These are phyloP conservation scores for Gambelia wislizenii DNA, from an alignment of 2,797 vertebrate genomes.

Conservation along the genomic window DNA sequence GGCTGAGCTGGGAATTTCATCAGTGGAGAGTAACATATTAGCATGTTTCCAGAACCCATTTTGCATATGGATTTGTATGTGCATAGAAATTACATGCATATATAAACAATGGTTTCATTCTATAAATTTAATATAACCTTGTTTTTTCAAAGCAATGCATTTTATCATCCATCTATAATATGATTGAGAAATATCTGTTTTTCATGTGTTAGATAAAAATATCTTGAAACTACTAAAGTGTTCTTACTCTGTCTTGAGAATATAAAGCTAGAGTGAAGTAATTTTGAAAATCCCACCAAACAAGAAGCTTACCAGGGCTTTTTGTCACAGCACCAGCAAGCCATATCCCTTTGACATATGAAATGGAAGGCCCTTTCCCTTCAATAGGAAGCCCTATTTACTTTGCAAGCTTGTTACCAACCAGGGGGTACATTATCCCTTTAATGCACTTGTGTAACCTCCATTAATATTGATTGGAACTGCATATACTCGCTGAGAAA, in stretches of 20 bases:
- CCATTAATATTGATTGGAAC: slow-evolving; percentile 67
- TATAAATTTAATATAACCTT: slow-evolving; percentile 31
- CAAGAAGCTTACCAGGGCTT: slow-evolving; percentile 12
- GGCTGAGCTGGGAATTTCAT: not conserved
- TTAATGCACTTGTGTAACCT: slow-evolving; percentile 70
- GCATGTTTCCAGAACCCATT: not conserved
- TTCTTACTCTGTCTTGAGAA: not conserved
- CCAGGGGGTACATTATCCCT: slow-evolving; percentile 60
- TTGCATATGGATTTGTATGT: not conserved
- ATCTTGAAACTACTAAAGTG: slow-evolving; percentile 29
- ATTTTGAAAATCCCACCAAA: slow-evolving; percentile 25
- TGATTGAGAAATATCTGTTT: not conserved
- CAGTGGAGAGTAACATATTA: not conserved
- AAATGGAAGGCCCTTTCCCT: slow-evolving; percentile 52
- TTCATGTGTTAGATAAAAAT: slow-evolving; percentile 21
- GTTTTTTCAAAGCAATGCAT: not conserved
- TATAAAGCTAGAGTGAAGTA: not conserved
- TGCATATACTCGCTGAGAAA: slow-evolving; percentile 48
- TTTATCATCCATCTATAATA: not conserved
- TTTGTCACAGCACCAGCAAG: slow-evolving; percentile 49
- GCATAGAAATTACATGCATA: not conserved
- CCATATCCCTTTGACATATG: slow-evolving; percentile 57
- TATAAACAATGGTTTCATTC: not conserved
- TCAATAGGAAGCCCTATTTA: slow-evolving; percentile 56
- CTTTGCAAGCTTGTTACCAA: slow-evolving; percentile 55